Percentiles rank a stretch among this genome's conserved stretches.
Conservation (phyloP, 2,888 invertebrate species). For the Clivina fossor region DNA sequence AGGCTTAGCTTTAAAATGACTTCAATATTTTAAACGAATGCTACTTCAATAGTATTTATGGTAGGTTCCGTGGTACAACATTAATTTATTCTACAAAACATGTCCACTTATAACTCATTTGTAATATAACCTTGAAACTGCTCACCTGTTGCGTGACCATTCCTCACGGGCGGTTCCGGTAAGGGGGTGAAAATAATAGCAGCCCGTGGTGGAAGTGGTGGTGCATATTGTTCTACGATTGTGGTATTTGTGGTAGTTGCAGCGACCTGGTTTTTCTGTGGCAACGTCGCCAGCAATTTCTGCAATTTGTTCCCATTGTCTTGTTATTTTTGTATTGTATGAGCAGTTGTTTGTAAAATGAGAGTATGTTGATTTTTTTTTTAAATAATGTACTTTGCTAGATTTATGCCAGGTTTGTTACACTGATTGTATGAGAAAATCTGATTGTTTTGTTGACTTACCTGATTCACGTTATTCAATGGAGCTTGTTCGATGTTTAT, state of each 20-base stretch:
- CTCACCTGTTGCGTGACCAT: slow-evolving; percentile 8
- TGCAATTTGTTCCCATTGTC: too few relatives aligned
- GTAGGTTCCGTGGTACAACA: too few relatives aligned
- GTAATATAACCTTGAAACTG: too few relatives aligned
- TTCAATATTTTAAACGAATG: too few relatives aligned
- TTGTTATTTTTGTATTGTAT: background rate
- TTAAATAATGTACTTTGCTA: too few relatives aligned
- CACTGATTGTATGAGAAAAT: background rate
- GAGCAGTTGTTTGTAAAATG: too few relatives aligned
- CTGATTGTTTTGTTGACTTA: slow-evolving; percentile 20
- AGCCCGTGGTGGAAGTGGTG: slow-evolving; percentile 48
- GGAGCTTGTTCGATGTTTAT: slow-evolving; percentile 61
- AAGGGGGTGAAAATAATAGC: slow-evolving; percentile 48
- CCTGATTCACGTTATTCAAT: slow-evolving; percentile 43
- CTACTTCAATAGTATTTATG: too few relatives aligned
- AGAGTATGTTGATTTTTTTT: background rate
- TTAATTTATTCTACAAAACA: too few relatives aligned
- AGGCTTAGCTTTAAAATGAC: too few relatives aligned
- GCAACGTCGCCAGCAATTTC: slow-evolving; percentile 19
- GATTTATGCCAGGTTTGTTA: too few relatives aligned
- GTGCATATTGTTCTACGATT: slow-evolving; percentile 36
- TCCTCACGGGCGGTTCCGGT: slow-evolving; percentile 17
- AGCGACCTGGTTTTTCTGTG: slow-evolving; percentile 22
- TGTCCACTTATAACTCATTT: too few relatives aligned
- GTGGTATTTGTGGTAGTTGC: too few relatives aligned